These are phyloP conservation scores for Triplophysa tibetana DNA, from an alignment of 2,113 vertebrate species.

Conservation along the genomic window DNA sequence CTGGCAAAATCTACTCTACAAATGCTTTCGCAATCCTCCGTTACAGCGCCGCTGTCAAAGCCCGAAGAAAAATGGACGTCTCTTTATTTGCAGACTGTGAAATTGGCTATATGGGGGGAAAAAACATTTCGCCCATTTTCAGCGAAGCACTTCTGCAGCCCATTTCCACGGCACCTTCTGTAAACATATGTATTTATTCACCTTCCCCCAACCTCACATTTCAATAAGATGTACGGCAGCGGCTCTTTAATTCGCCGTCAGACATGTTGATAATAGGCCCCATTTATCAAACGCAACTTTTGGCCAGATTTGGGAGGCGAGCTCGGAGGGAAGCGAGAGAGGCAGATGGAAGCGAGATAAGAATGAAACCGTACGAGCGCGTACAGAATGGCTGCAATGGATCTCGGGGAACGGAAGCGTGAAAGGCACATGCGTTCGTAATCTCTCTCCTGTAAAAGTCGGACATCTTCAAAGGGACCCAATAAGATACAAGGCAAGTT, in stretches of 20 bases:
- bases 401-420: conserved; percentile 25
- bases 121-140: conserved; percentile 33
- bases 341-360: conserved; percentile 39
- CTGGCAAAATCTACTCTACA: neutral
- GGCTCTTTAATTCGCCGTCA: conserved; percentile 53
- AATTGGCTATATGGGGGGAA: conserved; percentile 40
- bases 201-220: conserved; percentile 34
- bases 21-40: conserved; percentile 28
- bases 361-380: conserved; percentile 36
- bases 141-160: conserved; percentile 34
- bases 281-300: conserved; percentile 53
- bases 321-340: conserved; percentile 16
- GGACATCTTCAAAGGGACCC: conserved; percentile 37
- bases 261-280: conserved; percentile 53
- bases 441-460: conserved; percentile 24
- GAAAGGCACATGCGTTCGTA: conserved; percentile 34
- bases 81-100: conserved; percentile 53
- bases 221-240: conserved; percentile 50
- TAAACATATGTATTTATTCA: conserved; percentile 56
- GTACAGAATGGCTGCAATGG: conserved; percentile 1
- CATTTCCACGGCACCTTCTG: conserved; percentile 32
- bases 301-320: conserved; percentile 40
- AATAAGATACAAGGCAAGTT: conserved; percentile 5
- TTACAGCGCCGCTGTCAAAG: conserved; percentile 37
- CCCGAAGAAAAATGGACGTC: conserved; percentile 42